Evolutionary conservation across 1,140 invertebrate species (phyloP), one percentile per base, ranked within the genome.

Genomic region (Drosophila yakuba): DNA sequence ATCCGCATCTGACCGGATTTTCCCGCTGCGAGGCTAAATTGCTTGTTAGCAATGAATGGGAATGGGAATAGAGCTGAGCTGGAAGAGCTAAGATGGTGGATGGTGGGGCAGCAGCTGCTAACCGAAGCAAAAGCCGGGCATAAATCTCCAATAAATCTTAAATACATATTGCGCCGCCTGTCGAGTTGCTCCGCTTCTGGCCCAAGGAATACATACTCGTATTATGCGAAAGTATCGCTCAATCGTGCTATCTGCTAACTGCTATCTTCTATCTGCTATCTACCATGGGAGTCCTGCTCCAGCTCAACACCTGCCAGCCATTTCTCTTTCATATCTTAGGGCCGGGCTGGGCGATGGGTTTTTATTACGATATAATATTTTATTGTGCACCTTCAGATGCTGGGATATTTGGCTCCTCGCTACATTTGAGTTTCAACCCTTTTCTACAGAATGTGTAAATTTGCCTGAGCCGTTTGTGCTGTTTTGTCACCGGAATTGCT

Each of bases 331-430:
- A 56, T 58, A 68, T 78, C 43, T 68, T 8, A 28, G 28, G 28
- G 62, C 36, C 14, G 44, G 80, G 80, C 58, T 74, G 77, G 81
- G 75, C 63, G 20, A 11, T 58, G 67, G 67, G 60, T 47, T 78
- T 85, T 85, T 85, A 85, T 85, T 85, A 88, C 82, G 83, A 88
- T 85, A 85, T 85, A 85, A 85, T 85, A 85, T 85, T 85, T 85
- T 85, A 85, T 85, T 88, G 78, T 78, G 85, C 61, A 88, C 83
- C 75, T 85, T 85, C 88, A 74, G 82, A 75, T 80, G 75, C 75
- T 82, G 71, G 82, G 77, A 82, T 88, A 75, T 78, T 74, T 82
- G 52, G 45, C 59, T 52, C 28, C 44, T 52, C 38, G 63, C 52
- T 41, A 68, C 71, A 78, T 78, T 78, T 56, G 51, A 71, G 68